Base-by-base conservation (phyloP, 2,888 invertebrate species). In the Nephrotoma guestfalica region DNA sequence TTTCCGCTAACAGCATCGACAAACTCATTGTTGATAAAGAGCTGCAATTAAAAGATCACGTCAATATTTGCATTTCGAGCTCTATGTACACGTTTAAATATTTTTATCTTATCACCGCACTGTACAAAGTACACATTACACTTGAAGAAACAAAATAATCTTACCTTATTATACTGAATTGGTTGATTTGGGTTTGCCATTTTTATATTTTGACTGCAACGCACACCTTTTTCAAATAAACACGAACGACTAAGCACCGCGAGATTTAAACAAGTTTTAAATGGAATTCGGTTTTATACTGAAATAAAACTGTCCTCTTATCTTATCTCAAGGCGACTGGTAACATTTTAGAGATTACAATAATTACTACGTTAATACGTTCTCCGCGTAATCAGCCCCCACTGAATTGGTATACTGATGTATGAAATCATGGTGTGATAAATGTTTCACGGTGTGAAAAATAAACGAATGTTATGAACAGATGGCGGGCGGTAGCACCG, bases 21-120 rank as follows among this genome's bases (percentile, higher is more conserved):
- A 91, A 95, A 96, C 90, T 95, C 94, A 91, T 96, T 96, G 92
- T 96, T 95, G 91, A 96, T 96, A 91, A 96, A 96, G 88, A 96
- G 91, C 96, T 96, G 89, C 11, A 92, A 92, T 87, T 86, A 88
- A 88, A 71, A 30, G 30, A 71, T 30, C 30, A 30, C 0, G 3
- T 30, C 30, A 30, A 0, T 2, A 30, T 30, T 30, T 30, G 30
- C 2, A 30, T 2, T 2, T 30, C 30, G 30, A 9, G 30, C 9
- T 71, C 30, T 7, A 30, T 71, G 11, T 30, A 51, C n/a, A 9
- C 30, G 30, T 71, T 30, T 30, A 30, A 30, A 47, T 4, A 47
- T 13, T 71, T 9, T 71, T 30, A 18, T 71, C 30, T 71, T 30
- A 18, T 71, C 71, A 71, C 18, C 71, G 18, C 9, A 71, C 9